Percentiles rank a stretch among this genome's conserved stretches.
phyloP scores from a whole-genome alignment of 2,888 invertebrate genomes.

The Mechanitis messenoides region DNA sequence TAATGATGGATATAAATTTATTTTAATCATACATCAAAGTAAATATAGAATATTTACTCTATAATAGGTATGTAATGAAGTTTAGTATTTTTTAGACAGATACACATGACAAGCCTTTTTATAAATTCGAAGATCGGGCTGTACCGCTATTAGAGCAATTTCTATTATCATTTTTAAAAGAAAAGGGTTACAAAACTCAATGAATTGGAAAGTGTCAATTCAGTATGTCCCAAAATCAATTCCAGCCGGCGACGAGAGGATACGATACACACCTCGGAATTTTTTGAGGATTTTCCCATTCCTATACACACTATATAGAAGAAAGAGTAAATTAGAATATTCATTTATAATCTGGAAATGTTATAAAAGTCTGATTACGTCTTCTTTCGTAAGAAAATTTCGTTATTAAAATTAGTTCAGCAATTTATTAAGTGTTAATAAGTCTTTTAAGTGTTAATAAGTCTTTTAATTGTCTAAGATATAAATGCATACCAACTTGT shows the following conservation, averaged over 20 bases:
- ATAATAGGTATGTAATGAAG: conserved; percentile 52
- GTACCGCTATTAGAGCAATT: conserved; percentile 73
- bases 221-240: conserved; percentile 84
- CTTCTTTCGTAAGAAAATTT: no score
- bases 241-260: conserved; percentile 84
- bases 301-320: conserved; percentile 76
- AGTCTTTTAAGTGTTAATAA: no score
- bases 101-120: conserved; percentile 54
- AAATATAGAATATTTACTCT: no score
- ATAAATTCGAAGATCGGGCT: conserved; percentile 64
- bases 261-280: conserved; percentile 89
- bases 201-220: conserved; percentile 95
- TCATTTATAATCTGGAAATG: no score
- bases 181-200: conserved; percentile 85
- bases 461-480: no score
- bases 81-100: no score
- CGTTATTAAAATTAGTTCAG: no score
- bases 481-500: no score
- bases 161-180: conserved; percentile 79
- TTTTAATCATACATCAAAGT: no score
- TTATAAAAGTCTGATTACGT: no score
- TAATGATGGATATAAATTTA: no score
- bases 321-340: conserved; percentile 50
- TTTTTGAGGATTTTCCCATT: conserved; percentile 85
- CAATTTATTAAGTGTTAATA: no score